These are phyloP conservation scores for Gallinago undulata DNA, from an alignment of 2,113 vertebrate genomes.

Conservation along the genomic window DNA sequence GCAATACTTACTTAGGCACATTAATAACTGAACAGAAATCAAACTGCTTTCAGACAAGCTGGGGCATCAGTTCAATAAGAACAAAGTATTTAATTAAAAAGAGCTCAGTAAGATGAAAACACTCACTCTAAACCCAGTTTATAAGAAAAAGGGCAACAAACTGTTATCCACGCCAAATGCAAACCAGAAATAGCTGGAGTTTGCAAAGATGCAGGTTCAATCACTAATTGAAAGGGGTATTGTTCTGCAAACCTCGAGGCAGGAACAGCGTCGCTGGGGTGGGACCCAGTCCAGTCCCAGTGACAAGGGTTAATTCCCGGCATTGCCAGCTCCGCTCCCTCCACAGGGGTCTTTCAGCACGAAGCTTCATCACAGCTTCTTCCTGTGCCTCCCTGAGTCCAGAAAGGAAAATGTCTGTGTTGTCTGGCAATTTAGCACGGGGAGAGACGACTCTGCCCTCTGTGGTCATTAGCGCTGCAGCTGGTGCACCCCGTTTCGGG, in stretches of 20 bases:
- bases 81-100: background rate
- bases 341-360: accelerated
- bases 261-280: background rate
- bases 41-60: background rate
- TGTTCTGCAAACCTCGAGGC: background rate
- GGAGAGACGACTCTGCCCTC: background rate
- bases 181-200: background rate
- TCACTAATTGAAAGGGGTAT: background rate
- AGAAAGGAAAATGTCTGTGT: background rate
- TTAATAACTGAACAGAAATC: conserved; percentile 9
- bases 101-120: background rate
- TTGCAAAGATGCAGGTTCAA: background rate
- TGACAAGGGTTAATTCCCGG: background rate
- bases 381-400: background rate
- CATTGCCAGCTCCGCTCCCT: accelerated
- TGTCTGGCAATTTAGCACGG: background rate
- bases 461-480: background rate
- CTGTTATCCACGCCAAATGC: background rate
- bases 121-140: background rate
- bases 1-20: background rate
- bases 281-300: background rate
- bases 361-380: background rate
- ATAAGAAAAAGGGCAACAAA: background rate
- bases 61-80: background rate
- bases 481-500: background rate